Percentiles rank a stretch among this genome's conserved stretches.
These are phyloP conservation scores for Hydra vulgaris DNA, from an alignment of 30 jellyfish, hydroid and myxozoan genomes.

Conservation along the genomic window DNA sequence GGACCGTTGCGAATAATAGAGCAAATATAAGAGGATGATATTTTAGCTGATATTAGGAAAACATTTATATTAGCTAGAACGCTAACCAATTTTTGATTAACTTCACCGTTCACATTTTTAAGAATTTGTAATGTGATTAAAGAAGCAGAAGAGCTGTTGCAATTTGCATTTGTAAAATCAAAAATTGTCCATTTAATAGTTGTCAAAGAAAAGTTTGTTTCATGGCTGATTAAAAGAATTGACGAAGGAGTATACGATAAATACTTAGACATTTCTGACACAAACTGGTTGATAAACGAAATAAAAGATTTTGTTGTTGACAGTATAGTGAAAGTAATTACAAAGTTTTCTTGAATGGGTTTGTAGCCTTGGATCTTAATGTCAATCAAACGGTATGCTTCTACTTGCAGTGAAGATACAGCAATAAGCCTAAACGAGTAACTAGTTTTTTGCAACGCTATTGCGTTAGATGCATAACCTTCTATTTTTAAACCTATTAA, in stretches of 20 bases:
- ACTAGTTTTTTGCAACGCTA: constrained; percentile 19
- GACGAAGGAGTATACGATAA: neutral
- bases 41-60: no score
- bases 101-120: no score
- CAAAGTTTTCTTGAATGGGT: neutral
- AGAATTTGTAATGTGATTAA: no score
- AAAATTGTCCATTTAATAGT: neutral
- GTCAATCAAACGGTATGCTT: neutral
- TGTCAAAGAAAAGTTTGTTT: neutral
- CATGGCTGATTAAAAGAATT: neutral
- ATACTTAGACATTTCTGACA: neutral
- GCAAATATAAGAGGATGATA: no score
- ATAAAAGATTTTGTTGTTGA: neutral
- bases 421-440: constrained; percentile 19
- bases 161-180: neutral
- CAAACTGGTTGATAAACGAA: neutral
- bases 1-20: no score
- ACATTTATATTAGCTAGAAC: no score
- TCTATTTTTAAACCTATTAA: constrained; percentile 13
- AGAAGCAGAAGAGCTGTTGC: no score
- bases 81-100: no score
- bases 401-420: constrained; percentile 6
- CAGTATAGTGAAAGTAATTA: neutral
- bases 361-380: constrained; percentile 2
- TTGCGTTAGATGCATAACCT: constrained; percentile 14